These are phyloP conservation scores for Epinephelus malabaricus DNA, from an alignment of 2,797 vertebrate genomes.

Conservation along the genomic window DNA sequence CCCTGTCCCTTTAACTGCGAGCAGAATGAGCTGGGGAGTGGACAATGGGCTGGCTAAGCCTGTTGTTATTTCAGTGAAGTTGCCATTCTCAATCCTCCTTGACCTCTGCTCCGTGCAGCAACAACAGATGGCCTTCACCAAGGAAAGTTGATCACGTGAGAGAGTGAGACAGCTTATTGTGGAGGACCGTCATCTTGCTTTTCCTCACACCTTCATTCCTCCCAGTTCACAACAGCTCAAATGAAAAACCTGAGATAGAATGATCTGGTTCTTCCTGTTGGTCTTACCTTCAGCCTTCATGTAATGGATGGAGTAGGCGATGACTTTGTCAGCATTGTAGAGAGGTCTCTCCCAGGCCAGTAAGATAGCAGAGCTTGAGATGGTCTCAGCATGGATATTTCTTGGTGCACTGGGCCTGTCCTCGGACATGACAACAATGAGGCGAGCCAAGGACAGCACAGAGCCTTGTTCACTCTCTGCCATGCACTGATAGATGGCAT, in stretches of 20 bases:
- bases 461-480: constrained; percentile 94
- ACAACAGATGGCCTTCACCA: constrained; percentile 80
- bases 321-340: constrained; percentile 97
- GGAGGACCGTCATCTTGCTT: constrained; percentile 19
- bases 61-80: constrained; percentile 77
- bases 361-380: constrained; percentile 98
- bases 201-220: constrained; percentile 30
- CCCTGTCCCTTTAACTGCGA: constrained; percentile 72
- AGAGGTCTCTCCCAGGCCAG: constrained; percentile 96
- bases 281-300: constrained; percentile 98
- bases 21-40: constrained; percentile 55
- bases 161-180: constrained; percentile 29
- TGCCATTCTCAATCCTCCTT: constrained; percentile 77
- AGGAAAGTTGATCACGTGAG: constrained; percentile 61
- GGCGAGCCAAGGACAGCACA: constrained; percentile 91
- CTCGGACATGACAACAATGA: constrained; percentile 97
- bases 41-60: constrained; percentile 75
- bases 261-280: neutral
- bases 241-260: constrained; percentile 32
- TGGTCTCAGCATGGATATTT: constrained; percentile 94
- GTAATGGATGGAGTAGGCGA: constrained; percentile 98
- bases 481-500: constrained; percentile 97
- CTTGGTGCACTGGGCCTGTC: constrained; percentile 96
- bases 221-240: constrained; percentile 10
- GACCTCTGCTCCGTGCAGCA: constrained; percentile 77